Evolutionary conservation across 2,888 invertebrate genomes (phyloP).

Genomic region (Gasteruption jaculator): DNA sequence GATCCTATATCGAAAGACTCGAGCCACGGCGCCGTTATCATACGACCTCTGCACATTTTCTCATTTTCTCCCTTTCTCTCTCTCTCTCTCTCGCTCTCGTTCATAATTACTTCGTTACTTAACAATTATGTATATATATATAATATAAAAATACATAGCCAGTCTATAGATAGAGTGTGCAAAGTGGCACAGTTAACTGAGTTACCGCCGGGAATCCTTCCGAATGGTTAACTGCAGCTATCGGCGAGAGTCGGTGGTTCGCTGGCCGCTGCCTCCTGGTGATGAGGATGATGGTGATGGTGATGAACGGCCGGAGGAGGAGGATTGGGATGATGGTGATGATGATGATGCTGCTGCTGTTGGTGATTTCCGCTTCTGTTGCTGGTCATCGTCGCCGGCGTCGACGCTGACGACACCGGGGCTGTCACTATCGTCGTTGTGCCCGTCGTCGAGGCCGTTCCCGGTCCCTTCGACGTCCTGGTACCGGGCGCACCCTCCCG

Average conservation of each 20-base stretch:
- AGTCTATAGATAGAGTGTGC: constrained; percentile 52
- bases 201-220: constrained; percentile 37
- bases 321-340: too few relatives aligned
- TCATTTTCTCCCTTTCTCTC: constrained; percentile 24
- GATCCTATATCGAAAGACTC: too few relatives aligned
- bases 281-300: too few relatives aligned
- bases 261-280: too few relatives aligned
- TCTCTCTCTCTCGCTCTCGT: constrained; percentile 13
- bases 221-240: constrained; percentile 49
- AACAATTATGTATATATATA: constrained; percentile 45
- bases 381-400: constrained; percentile 26
- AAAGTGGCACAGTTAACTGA: constrained; percentile 50
- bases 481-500: constrained; percentile 42
- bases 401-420: background rate
- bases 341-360: too few relatives aligned
- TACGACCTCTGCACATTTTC: constrained; percentile 9
- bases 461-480: constrained; percentile 38
- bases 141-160: constrained; percentile 52
- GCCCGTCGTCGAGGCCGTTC: constrained; percentile 23
- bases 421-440: background rate
- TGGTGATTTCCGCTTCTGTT: too few relatives aligned
- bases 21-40: constrained; percentile 37
- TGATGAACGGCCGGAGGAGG: too few relatives aligned
- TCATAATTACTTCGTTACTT: constrained; percentile 14
- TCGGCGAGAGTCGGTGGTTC: constrained; percentile 36